Conservation (phyloP, 1,140 invertebrate genomes). For the Pseudomyrmex sp. region DNA sequence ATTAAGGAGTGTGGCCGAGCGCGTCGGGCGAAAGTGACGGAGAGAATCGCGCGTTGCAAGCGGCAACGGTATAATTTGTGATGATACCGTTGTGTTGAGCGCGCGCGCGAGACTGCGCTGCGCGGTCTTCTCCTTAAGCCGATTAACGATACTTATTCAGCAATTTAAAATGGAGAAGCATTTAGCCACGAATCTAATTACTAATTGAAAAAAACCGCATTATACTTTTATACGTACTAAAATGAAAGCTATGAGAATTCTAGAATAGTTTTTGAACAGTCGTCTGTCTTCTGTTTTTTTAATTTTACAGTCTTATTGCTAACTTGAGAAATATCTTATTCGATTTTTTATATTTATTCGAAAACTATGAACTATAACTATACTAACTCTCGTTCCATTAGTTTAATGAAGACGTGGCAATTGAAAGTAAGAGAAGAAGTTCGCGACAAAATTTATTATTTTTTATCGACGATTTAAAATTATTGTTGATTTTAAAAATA, state of each 20-base stretch:
- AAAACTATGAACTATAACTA: too few species aligned
- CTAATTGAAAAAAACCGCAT: not conserved
- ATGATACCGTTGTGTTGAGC: conserved; percentile 5
- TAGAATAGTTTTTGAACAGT: not conserved
- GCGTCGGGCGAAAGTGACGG: conserved; percentile 30
- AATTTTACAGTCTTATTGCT: not conserved
- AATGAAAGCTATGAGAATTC: not conserved
- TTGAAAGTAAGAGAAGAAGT: not conserved
- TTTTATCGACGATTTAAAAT: not conserved
- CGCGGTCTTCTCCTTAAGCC: conserved; percentile 18
- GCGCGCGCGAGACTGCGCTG: too few species aligned
- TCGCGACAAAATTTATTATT: not conserved
- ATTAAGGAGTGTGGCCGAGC: conserved; percentile 69
- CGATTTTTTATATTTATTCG: too few species aligned
- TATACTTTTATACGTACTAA: not conserved
- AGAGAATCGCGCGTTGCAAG: not conserved
- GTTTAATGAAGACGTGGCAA: too few species aligned
- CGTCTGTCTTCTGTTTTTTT: not conserved
- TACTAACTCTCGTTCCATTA: too few species aligned
- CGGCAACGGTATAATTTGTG: conserved; percentile 36
- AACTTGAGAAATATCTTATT: too few species aligned
- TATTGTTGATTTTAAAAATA: not conserved
- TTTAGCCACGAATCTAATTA: conserved; percentile 26
- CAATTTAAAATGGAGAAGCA: not conserved
- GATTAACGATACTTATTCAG: conserved; percentile 55